These are phyloP conservation scores for Penaeus indicus DNA, from an alignment of 1,140 invertebrate genomes.

Conservation along the genomic window DNA sequence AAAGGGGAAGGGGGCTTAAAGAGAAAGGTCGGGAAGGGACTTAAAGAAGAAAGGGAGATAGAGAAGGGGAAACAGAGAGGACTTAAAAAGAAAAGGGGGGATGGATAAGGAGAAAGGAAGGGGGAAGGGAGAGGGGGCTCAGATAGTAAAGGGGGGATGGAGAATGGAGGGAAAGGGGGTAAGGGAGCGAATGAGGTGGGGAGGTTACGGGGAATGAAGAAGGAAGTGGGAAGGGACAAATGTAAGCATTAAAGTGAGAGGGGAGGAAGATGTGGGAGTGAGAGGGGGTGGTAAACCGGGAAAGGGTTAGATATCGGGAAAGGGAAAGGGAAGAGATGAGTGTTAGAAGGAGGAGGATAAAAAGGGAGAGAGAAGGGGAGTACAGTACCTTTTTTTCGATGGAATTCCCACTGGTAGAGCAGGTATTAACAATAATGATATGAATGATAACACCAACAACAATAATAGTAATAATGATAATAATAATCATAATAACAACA, in stretches of 20 bases:
- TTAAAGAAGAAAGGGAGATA: too few species aligned
- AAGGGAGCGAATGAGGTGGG: neutral
- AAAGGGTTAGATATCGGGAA: neutral
- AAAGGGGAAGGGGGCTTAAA: too few species aligned
- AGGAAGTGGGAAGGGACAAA: neutral
- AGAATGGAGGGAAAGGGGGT: neutral
- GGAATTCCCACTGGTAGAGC: too few species aligned
- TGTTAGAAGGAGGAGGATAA: neutral
- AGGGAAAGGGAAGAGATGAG: neutral
- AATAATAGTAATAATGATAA: too few species aligned
- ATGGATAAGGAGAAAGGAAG: neutral
- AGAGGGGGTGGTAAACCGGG: neutral
- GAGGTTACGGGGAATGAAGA: neutral
- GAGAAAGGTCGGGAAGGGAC: too few species aligned
- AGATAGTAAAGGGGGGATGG: neutral
- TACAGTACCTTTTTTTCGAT: too few species aligned
- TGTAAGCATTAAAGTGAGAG: neutral
- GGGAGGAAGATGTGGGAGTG: neutral
- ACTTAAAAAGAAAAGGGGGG: too few species aligned
- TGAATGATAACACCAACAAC: too few species aligned
- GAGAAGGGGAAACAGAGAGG: too few species aligned
- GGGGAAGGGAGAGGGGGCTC: neutral
- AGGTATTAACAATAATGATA: too few species aligned
- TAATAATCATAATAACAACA: too few species aligned
- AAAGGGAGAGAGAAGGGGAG: constrained; percentile 1